Base-by-base conservation (phyloP, 2,888 invertebrate genomes). In the Diarsia brunnea region DNA sequence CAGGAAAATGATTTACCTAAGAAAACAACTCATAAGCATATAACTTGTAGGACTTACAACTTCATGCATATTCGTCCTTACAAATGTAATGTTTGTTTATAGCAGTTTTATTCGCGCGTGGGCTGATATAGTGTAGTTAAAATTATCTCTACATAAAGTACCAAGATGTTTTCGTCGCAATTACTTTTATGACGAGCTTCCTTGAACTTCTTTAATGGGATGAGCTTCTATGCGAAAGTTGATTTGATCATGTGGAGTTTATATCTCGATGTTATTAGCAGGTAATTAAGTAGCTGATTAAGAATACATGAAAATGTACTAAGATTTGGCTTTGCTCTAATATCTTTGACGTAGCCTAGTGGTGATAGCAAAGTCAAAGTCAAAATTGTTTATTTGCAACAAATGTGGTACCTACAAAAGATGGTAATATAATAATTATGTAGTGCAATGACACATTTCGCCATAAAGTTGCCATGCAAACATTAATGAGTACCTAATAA, bases 1-100 rank as follows among this genome's bases (percentile, higher is more conserved):
- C 27, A 19, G 1, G 24, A 38, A 72, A 31, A 72, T 21, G 0
- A 0, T 1, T 19, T 8, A 31, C 27, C 38, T 19, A 2, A 61
- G n/a, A n/a, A 43, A n/a, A 38, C 27, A 0, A 68, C 8, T 49
- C 82, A 31, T 69, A 65, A 82, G 85, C 55, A 27, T 53, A 55
- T 83, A 38, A 77, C 84, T 88, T 89, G 71, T 14, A 78, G 86
- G 84, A 74, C 24, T 65, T 82, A 78, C 87, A 84, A 74, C 24
- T 65, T 82, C 61, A 66, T 68, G 75, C 64, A 77, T 69, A 78
- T 80, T 84, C 78, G 78, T 83, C 72, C 80, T 75, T 72, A 78
- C 74, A 71, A 79, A 81, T 78, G 81, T 84, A 69, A 77, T 79
- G 84, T 86, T 87, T 82, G 84, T 89, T 89, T 87, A 89, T 84